Conservation (phyloP, 2,888 invertebrate species). For the Ectropis crepuscularia region DNA sequence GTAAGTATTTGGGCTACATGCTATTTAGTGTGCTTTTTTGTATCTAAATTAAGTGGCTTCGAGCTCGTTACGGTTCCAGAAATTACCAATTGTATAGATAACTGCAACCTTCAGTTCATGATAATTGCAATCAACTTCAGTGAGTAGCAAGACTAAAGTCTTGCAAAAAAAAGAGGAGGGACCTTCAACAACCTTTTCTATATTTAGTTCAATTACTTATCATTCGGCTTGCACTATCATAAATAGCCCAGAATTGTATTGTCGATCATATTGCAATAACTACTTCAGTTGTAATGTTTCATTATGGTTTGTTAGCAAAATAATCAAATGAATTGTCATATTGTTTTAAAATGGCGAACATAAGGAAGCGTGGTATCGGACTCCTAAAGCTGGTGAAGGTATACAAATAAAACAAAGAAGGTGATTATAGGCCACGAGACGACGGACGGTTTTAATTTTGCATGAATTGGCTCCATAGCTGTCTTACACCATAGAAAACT, state of each 20-base stretch:
- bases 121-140: too few species aligned
- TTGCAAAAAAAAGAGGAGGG: too few species aligned
- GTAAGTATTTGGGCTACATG: too few species aligned
- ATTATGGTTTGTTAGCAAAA: slow-evolving; percentile 24
- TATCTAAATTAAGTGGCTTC: too few species aligned
- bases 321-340: slow-evolving; percentile 24
- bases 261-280: slow-evolving; percentile 7
- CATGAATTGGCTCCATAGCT: background rate
- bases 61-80: too few species aligned
- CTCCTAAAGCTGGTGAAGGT: slow-evolving; percentile 13
- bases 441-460: background rate
- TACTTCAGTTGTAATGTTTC: slow-evolving; percentile 9
- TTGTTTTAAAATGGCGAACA: slow-evolving; percentile 26
- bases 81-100: too few species aligned
- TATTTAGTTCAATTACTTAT: too few species aligned
- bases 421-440: slow-evolving; percentile 4
- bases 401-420: slow-evolving; percentile 20
- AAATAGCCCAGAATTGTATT: background rate
- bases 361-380: slow-evolving; percentile 15
- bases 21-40: too few species aligned
- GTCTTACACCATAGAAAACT: too few species aligned
- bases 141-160: too few species aligned
- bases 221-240: background rate
- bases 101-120: too few species aligned
- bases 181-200: too few species aligned